Evolutionary conservation across 2,113 vertebrate species (phyloP).

Genomic region (Indicator indicator): DNA sequence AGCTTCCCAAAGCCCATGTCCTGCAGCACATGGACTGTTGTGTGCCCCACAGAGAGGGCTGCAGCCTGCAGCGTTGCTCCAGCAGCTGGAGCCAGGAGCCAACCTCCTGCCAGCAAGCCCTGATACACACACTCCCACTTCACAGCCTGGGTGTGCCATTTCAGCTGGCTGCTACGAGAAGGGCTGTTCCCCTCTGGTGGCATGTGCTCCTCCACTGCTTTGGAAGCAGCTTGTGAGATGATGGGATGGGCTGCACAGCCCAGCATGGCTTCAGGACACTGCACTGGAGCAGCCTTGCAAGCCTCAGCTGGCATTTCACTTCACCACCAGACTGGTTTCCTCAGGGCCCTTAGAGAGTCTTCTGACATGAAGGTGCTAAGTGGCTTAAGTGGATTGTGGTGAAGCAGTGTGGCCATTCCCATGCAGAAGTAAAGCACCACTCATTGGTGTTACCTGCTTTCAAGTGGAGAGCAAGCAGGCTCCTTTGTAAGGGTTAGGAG

Average conservation of each 20-base stretch:
- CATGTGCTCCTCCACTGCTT: fast-evolving
- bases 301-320: neutral
- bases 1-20: neutral
- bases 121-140: neutral
- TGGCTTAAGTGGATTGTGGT: neutral
- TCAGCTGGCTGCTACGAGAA: neutral
- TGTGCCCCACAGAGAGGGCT: fast-evolving
- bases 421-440: neutral
- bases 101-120: neutral
- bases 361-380: neutral
- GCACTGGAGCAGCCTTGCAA: neutral
- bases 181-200: neutral
- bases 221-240: neutral
- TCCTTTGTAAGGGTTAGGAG: neutral
- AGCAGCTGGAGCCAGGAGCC: neutral
- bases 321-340: neutral
- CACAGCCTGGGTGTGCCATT: neutral
- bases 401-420: neutral
- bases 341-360: neutral
- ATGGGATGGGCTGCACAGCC: fast-evolving
- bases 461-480: neutral
- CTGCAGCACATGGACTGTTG: fast-evolving
- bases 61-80: neutral
- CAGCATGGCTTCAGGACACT: neutral
- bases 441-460: neutral